Conservation (phyloP, 2,113 vertebrate genomes). For the Origma solitaria region DNA sequence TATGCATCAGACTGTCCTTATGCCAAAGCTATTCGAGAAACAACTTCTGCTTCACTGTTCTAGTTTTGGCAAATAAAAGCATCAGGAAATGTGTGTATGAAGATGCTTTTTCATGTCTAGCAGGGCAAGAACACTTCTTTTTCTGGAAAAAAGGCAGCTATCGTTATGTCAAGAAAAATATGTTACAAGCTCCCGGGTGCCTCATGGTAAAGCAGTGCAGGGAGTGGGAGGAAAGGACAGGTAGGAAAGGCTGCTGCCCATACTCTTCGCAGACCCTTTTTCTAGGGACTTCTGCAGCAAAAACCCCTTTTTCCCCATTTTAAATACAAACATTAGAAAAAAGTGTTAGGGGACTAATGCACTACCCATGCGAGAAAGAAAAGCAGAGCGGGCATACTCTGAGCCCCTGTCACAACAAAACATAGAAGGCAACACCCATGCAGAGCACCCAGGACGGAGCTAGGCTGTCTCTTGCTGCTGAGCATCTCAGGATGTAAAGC, state of each 20-base stretch:
- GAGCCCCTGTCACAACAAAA: neutral
- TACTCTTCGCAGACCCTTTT: neutral
- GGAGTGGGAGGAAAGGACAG: neutral
- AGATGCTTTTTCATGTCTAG: constrained; percentile 21
- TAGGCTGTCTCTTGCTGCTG: neutral
- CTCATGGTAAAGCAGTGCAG: neutral
- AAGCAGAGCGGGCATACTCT: neutral
- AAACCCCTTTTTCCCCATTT: neutral
- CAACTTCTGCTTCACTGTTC: constrained; percentile 27
- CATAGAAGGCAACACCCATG: neutral
- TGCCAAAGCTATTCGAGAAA: neutral
- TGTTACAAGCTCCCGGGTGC: neutral
- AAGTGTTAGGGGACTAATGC: neutral
- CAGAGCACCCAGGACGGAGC: rapidly evolving
- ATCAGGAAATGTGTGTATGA: constrained; percentile 17
- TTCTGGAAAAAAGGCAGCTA: neutral
- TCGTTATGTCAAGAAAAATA: neutral
- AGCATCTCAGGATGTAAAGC: neutral
- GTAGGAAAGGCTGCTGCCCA: neutral
- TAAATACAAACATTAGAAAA: neutral
- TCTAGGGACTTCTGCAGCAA: neutral
- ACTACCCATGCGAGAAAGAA: neutral
- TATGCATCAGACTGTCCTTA: constrained; percentile 55
- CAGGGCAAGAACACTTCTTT: neutral
- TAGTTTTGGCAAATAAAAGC: constrained; percentile 27